Percentiles rank a stretch among this genome's conserved stretches.
These are phyloP conservation scores for Phalacrocorax aristotelis DNA, from an alignment of 2,113 vertebrate genomes.

Conservation along the genomic window DNA sequence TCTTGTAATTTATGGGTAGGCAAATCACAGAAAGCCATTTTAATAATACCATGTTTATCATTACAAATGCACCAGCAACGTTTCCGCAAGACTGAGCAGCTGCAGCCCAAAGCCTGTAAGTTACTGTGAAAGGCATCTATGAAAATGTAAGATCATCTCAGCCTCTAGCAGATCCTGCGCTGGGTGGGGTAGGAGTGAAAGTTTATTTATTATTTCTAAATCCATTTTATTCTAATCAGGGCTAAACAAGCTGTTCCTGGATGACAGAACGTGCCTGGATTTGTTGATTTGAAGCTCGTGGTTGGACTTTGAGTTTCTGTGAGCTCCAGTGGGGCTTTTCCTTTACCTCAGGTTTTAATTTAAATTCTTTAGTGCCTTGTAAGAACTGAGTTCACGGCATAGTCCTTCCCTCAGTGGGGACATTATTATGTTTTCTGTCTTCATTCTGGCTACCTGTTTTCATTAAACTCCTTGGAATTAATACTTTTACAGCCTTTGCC, in stretches of 20 bases:
- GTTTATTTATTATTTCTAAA: slow-evolving; percentile 6
- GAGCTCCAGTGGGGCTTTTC: neutral
- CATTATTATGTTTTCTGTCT: neutral
- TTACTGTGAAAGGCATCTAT: neutral
- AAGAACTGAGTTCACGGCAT: neutral
- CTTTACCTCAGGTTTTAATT: neutral
- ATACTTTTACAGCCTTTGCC: neutral
- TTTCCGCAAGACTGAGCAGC: neutral
- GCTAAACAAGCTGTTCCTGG: neutral
- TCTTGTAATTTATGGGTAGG: neutral
- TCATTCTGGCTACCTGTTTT: neutral
- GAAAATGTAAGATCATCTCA: neutral
- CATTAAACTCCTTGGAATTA: neutral
- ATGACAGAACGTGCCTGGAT: slow-evolving; percentile 26
- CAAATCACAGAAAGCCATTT: neutral
- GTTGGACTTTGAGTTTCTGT: neutral
- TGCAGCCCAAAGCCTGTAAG: neutral
- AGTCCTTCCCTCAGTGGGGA: neutral
- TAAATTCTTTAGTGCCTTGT: neutral
- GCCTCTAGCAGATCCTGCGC: neutral
- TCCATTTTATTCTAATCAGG: neutral
- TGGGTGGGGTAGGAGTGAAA: neutral
- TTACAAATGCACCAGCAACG: neutral
- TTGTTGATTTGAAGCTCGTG: neutral
- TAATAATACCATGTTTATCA: neutral